These are phyloP conservation scores for Ectemnius cavifrons DNA, from an alignment of 2,888 invertebrate genomes.

Conservation along the genomic window DNA sequence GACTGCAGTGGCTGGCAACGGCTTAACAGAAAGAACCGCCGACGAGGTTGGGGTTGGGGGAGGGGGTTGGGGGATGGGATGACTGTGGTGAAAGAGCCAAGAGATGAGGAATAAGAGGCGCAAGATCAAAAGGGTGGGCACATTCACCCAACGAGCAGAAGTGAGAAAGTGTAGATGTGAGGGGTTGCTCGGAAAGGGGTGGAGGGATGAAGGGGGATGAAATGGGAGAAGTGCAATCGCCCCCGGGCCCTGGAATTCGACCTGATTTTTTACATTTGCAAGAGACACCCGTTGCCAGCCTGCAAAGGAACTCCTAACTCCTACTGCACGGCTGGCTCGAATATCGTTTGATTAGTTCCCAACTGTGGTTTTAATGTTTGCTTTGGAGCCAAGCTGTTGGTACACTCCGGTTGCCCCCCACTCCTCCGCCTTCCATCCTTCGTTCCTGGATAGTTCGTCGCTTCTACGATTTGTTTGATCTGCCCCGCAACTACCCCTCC, in stretches of 20 bases:
- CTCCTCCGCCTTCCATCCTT: no score
- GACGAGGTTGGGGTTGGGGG: neutral
- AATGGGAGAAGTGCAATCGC: neutral
- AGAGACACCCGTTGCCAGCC: no score
- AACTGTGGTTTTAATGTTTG: constrained; percentile 42
- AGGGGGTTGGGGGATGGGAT: no score
- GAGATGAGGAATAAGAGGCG: constrained; percentile 26
- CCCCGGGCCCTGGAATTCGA: constrained; percentile 1
- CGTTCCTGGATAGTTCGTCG: neutral
- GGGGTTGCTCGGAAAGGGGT: neutral
- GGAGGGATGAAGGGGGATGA: no score
- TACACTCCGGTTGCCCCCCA: neutral
- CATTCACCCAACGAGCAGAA: constrained; percentile 23
- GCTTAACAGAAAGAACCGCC: constrained; percentile 15
- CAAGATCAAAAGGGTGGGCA: constrained; percentile 44
- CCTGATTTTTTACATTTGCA: neutral
- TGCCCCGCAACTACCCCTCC: no score
- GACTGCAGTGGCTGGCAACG: constrained; percentile 22
- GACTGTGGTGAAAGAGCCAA: neutral
- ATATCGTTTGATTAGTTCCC: constrained; percentile 37
- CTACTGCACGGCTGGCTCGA: neutral
- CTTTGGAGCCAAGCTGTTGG: constrained; percentile 6
- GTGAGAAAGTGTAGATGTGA: constrained; percentile 1
- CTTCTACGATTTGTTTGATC: no score
- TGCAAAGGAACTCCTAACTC: neutral